Percentiles rank a stretch among this genome's conserved stretches.
These are phyloP conservation scores for Caenorhabditis parvicauda DNA, from an alignment of 2,888 invertebrate genomes.

Conservation along the genomic window DNA sequence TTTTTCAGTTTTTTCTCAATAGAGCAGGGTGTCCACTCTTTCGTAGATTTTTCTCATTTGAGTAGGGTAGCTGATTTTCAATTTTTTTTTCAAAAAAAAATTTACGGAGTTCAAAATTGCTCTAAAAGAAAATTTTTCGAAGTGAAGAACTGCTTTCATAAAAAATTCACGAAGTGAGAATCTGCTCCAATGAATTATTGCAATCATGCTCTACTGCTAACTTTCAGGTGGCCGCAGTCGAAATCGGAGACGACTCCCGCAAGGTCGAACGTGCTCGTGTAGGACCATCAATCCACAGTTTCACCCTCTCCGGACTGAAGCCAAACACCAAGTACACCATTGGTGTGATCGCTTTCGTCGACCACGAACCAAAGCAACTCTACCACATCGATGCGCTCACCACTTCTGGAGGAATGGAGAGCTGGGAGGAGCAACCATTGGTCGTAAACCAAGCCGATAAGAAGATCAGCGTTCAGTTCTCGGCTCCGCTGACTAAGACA, in stretches of 20 bases:
- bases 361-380: constrained; percentile 57
- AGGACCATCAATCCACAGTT: constrained; percentile 40
- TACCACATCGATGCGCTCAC: constrained; percentile 45
- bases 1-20: too few relatives aligned
- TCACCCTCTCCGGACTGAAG: constrained; percentile 54
- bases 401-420: constrained; percentile 37
- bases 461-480: constrained; percentile 57
- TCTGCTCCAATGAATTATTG: background rate
- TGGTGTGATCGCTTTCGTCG: constrained; percentile 61
- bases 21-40: too few relatives aligned
- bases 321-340: constrained; percentile 57
- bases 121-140: background rate
- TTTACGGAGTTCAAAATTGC: background rate
- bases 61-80: too few relatives aligned
- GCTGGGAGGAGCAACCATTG: constrained; percentile 41
- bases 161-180: too few relatives aligned
- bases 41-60: too few relatives aligned
- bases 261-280: constrained; percentile 54
- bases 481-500: constrained; percentile 32
- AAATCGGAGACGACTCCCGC: constrained; percentile 30
- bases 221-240: constrained; percentile 47
- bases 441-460: constrained; percentile 42
- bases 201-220: constrained; percentile 10
- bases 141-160: background rate
- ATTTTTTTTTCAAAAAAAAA: too few relatives aligned